Evolutionary conservation across 2,113 vertebrate species (phyloP), one percentile per base, ranked within the genome.

Genomic region (Raja brachyura): DNA sequence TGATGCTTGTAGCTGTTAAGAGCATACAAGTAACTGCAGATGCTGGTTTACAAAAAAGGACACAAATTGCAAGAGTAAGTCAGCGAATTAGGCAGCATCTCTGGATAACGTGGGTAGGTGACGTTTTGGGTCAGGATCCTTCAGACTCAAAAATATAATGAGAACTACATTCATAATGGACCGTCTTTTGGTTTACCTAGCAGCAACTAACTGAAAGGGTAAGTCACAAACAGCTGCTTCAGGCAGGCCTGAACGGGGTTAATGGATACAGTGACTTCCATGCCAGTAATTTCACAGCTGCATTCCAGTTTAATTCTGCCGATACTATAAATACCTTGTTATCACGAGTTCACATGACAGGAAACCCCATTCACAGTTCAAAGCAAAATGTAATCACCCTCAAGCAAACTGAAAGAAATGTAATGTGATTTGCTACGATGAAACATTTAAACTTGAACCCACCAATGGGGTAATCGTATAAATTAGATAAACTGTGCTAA

Each of bases 251-350:
- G 39, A 48, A 48, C 3, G 39, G 33, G 8, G 66, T 63, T 25
- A 18, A 68, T 90, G 63, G 88, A 73, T 92, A 73, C 20, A 73
- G 90, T 92, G 90, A 92, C 6, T 48, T 92, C 22, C 90, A 73
- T 16, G 48, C 68, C 68, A 92, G 31, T 92, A 73, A 48, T 92
- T 73, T 33, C 39, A 11, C 22, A 73, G 90, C 16, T 92, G 39
- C 33, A 92, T 92, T 92, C 68, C 90, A 73, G 20, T 39, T 1
- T 73, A 92, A 68, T 92, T 92, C 18, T 92, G 66, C 33, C 73
- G 66, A 25, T 48, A 66, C 54, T 61, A 63, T 88, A 88, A 88
- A 66, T 88, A 88, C 59, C 61, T 88, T 13, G 61, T 88, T 31
- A 66, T 88, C 85, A 73, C 18, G 22, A 22, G 63, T 68, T 66